Evolutionary conservation across 2,113 vertebrate species (phyloP).

Genomic region (Monarcha castaneiventris): DNA sequence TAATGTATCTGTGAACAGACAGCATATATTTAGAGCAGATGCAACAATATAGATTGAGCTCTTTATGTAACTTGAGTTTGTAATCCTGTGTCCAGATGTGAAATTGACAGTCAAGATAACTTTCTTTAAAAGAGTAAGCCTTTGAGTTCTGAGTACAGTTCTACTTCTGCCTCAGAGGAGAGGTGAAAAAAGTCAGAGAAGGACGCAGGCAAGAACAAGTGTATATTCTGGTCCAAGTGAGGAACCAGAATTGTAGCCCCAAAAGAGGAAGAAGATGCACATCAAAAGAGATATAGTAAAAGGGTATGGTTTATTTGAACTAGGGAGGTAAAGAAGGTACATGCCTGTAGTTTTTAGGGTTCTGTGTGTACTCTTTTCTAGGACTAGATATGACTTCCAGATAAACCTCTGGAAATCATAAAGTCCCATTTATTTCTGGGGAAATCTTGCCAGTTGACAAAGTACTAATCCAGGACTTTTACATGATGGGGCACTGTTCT

Average conservation of each 20-base stretch:
- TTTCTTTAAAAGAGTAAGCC: neutral
- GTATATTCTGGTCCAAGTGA: neutral
- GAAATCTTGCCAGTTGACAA: neutral
- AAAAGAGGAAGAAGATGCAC: neutral
- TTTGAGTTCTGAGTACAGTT: neutral
- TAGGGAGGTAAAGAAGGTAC: neutral
- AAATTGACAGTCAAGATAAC: neutral
- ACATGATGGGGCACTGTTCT: neutral
- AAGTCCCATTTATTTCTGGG: neutral
- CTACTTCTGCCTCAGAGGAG: neutral
- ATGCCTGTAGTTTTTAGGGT: neutral
- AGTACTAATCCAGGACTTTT: neutral
- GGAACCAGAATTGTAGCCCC: neutral
- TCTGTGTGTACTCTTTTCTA: neutral
- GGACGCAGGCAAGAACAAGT: neutral
- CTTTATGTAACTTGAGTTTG: neutral
- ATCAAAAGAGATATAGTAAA: neutral
- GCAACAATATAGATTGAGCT: neutral
- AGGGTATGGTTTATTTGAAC: neutral
- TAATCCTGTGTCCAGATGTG: neutral
- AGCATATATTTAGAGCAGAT: neutral
- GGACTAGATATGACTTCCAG: neutral
- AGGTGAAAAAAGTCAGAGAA: neutral
- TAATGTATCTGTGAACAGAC: neutral
- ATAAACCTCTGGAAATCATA: neutral